A percentile compares a stretch with the other conserved stretches of the same genome.
Conservation (phyloP, 2,888 invertebrate species). For the Tachina lurida region DNA sequence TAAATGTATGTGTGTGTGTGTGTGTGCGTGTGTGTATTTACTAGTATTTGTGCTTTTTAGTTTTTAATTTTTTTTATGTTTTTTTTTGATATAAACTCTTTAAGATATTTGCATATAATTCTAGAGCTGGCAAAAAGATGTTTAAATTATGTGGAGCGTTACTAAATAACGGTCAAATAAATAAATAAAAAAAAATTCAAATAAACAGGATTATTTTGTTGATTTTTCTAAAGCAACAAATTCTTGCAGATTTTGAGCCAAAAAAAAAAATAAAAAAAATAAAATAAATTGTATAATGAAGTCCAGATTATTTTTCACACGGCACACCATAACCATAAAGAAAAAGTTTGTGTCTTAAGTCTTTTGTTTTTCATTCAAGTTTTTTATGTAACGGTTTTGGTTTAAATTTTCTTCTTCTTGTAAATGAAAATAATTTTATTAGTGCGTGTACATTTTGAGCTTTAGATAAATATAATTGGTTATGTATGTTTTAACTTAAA, state of each 20-base stretch:
- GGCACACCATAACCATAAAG: not conserved
- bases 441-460: too few relatives aligned
- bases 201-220: constrained; percentile 50
- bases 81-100: constrained; percentile 52
- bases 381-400: not conserved
- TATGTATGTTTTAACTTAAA: too few relatives aligned
- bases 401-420: not conserved
- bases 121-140: constrained; percentile 40
- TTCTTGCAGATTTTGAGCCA: constrained; percentile 2
- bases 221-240: constrained; percentile 1
- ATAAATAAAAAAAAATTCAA: not conserved
- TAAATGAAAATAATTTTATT: not conserved
- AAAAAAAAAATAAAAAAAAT: not conserved
- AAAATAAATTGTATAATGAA: constrained; percentile 21
- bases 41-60: not conserved
- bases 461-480: too few relatives aligned
- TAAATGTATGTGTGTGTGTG: not conserved
- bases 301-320: constrained; percentile 19
- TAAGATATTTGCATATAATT: constrained; percentile 58
- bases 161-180: constrained; percentile 57
- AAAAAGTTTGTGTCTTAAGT: constrained; percentile 37
- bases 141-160: constrained; percentile 63
- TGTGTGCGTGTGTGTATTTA: not conserved
- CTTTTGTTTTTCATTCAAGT: constrained; percentile 5
- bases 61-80: constrained; percentile 20